Evolutionary conservation across 2,888 invertebrate species (phyloP).

Genomic region (Rhingia campestris): DNA sequence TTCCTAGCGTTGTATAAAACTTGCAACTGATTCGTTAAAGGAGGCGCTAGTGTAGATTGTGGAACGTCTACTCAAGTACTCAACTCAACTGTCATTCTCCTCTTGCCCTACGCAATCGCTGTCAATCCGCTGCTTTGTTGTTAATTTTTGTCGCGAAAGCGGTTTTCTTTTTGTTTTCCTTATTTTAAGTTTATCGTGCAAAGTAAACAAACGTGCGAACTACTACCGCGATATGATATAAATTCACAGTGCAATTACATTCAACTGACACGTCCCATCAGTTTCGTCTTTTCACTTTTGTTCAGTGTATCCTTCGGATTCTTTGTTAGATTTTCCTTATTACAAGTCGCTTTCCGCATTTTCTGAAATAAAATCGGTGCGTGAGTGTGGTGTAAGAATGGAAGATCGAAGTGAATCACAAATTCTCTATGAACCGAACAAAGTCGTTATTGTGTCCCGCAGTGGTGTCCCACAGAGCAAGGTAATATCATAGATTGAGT

Average conservation of each 20-base stretch:
- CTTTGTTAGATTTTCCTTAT: neutral
- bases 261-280: neutral
- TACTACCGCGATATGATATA: neutral
- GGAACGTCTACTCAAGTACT: too few relatives aligned
- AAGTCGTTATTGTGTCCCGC: constrained; percentile 34
- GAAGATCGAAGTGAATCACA: constrained; percentile 61
- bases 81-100: too few relatives aligned
- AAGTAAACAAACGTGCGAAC: too few relatives aligned
- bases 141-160: neutral
- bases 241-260: neutral
- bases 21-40: neutral
- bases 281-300: neutral
- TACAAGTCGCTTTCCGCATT: too few relatives aligned
- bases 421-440: constrained; percentile 39
- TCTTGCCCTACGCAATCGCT: neutral
- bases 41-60: too few relatives aligned
- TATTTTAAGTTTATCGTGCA: neutral
- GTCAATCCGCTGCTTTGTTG: neutral
- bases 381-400: constrained; percentile 25
- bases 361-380: neutral
- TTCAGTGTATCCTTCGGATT: neutral
- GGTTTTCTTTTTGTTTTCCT: neutral
- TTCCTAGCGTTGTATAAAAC: neutral
- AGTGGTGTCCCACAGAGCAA: constrained; percentile 15
- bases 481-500: constrained; percentile 26